A percentile compares a stretch with the other conserved stretches of the same genome.
Conservation (phyloP, 2,888 invertebrate species). For the Orthonevra nobilis region DNA sequence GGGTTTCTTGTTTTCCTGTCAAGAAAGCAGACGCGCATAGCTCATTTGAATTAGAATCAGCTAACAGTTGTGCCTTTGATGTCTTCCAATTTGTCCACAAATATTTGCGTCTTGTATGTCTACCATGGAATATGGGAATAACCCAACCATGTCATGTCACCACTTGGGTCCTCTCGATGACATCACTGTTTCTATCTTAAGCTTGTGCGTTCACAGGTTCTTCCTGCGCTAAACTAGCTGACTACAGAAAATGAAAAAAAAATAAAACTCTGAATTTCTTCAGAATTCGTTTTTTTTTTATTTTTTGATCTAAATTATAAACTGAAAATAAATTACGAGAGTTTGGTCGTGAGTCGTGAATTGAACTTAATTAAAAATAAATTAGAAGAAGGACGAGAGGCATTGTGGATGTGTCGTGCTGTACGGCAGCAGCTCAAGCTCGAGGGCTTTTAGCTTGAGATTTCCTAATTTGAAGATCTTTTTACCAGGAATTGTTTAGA, state of each 20-base stretch:
- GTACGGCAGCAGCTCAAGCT: no score
- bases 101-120: slow-evolving; percentile 33
- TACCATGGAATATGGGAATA: slow-evolving; percentile 15
- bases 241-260: slow-evolving; percentile 24
- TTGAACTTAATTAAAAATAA: slow-evolving; percentile 53
- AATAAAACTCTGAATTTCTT: slow-evolving; percentile 37
- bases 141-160: slow-evolving; percentile 32
- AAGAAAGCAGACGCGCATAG: slow-evolving; percentile 29
- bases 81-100: slow-evolving; percentile 18
- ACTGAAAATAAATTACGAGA: slow-evolving; percentile 41
- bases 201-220: neutral
- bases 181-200: slow-evolving; percentile 4
- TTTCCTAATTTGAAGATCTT: slow-evolving; percentile 5
- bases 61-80: slow-evolving; percentile 23
- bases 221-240: neutral
- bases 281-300: slow-evolving; percentile 12
- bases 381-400: slow-evolving; percentile 37
- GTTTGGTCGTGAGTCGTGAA: slow-evolving; percentile 21
- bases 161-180: slow-evolving; percentile 24
- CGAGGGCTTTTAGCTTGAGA: neutral
- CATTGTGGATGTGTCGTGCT: neutral
- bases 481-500: slow-evolving; percentile 34
- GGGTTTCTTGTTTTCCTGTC: slow-evolving; percentile 19
- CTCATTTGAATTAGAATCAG: slow-evolving; percentile 41
- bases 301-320: slow-evolving; percentile 14